These are phyloP conservation scores for Eupeodes corollae DNA, from an alignment of 1,140 invertebrate genomes.

Conservation along the genomic window DNA sequence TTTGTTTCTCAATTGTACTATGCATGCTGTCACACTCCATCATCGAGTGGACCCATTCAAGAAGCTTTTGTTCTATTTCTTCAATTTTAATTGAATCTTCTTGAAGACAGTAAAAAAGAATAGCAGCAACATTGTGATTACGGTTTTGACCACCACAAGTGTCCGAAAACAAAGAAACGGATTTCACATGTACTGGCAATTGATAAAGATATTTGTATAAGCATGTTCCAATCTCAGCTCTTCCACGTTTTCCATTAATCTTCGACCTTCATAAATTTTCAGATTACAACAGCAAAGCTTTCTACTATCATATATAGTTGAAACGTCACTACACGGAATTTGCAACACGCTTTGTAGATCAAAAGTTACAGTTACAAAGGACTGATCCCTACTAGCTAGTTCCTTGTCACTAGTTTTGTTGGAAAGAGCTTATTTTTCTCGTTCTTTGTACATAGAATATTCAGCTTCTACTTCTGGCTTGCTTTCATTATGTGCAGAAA, in stretches of 20 bases:
- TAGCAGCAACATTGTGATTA: slow-evolving; percentile 10
- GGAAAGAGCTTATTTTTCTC: neutral
- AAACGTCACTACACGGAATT: neutral
- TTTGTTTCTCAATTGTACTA: too few species aligned
- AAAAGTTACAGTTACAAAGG: slow-evolving; percentile 6
- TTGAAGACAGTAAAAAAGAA: slow-evolving; percentile 10
- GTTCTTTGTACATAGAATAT: neutral
- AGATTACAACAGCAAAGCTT: neutral
- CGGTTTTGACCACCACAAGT: slow-evolving; percentile 14
- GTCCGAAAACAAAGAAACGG: slow-evolving; percentile 13
- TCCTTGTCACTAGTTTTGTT: neutral
- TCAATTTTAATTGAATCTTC: slow-evolving; percentile 3
- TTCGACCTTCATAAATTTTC: neutral
- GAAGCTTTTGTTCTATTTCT: slow-evolving; percentile 11
- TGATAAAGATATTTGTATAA: slow-evolving; percentile 5
- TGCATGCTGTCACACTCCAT: too few species aligned
- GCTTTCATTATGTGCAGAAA: neutral
- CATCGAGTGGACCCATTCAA: too few species aligned
- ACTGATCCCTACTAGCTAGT: slow-evolving; percentile 1
- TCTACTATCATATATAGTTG: neutral
- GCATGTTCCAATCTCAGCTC: neutral
- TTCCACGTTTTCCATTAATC: neutral
- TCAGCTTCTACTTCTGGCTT: neutral
- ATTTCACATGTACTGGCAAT: slow-evolving; percentile 7
- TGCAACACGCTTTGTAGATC: slow-evolving; percentile 9